These are phyloP conservation scores for Pectinophora gossypiella DNA, from an alignment of 1,140 invertebrate genomes.

Conservation along the genomic window DNA sequence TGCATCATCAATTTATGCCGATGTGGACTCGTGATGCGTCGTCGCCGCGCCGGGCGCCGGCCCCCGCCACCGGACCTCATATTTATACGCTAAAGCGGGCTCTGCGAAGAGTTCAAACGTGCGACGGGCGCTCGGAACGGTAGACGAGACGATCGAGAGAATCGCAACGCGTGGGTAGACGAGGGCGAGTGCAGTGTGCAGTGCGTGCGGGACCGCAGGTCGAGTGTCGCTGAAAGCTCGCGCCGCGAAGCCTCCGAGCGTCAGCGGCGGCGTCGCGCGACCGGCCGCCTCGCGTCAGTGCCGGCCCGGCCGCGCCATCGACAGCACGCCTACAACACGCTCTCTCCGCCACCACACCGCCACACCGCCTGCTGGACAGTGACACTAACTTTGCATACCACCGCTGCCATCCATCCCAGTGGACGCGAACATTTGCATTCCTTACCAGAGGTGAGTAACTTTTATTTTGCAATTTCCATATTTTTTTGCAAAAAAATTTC, in stretches of 20 bases:
- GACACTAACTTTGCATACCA: constrained; percentile 10
- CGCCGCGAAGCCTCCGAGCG: constrained; percentile 60
- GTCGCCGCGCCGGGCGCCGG: constrained; percentile 54
- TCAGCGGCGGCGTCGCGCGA: constrained; percentile 54
- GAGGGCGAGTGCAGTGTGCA: constrained; percentile 73
- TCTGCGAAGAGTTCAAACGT: constrained; percentile 71
- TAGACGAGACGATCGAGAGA: constrained; percentile 70
- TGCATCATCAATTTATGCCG: constrained; percentile 71
- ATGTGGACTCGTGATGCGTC: constrained; percentile 68
- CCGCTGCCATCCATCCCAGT: neutral
- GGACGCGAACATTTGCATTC: neutral
- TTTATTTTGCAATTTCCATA: neutral
- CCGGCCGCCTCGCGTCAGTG: constrained; percentile 53
- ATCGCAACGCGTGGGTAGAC: constrained; percentile 64
- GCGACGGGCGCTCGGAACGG: constrained; percentile 66
- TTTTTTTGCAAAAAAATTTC: constrained; percentile 1
- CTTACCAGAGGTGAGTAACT: neutral
- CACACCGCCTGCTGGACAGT: constrained; percentile 33
- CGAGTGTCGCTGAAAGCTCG: constrained; percentile 72
- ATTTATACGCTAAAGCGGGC: constrained; percentile 72
- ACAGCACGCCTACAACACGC: constrained; percentile 41
- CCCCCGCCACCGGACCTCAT: constrained; percentile 69
- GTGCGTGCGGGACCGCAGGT: constrained; percentile 68
- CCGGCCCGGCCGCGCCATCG: constrained; percentile 70
- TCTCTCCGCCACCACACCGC: constrained; percentile 39